Base-by-base conservation (phyloP, 2,888 invertebrate genomes). In the Keiferia lycopersicella region DNA sequence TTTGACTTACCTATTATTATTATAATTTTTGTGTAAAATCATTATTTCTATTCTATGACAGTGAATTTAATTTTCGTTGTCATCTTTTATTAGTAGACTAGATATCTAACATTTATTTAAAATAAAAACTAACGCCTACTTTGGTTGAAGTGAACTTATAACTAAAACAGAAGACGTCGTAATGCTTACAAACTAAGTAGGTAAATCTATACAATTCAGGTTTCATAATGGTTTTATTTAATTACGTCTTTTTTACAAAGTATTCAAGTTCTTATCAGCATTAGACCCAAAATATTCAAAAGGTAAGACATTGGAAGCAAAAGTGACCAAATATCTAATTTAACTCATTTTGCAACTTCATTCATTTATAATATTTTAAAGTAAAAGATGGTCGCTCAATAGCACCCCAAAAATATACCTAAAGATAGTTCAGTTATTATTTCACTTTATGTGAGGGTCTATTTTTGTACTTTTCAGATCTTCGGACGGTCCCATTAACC, bases 381-480 rank as follows among this genome's bases (percentile, higher is more conserved):
- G n/a, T n/a, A n/a, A 26, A 26, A 26, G 26, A 26, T 26, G 26
- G 3, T 26, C 2, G 26, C 26, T 26, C 26, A 4, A 26, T 4
- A 26, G 26, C 26, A 26, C 26, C 26, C 26, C 26, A 26, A 41
- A 41, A 2, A 41, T 14, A 14, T 41, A 6, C 39, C 14, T 60
- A 10, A 11, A 41, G 6, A 60, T n/a, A 45, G 14, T 41, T 26
- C 7, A 20, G 7, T 4, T 6, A 4, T 30, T 57, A 57, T 34
- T 57, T 57, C 26, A 34, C 34, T 26, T 39, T 12, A 20, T 62
- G 41, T 41, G 45, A 57, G 58, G 34, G 48, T 58, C 26, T 59
- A 62, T 74, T 80, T n/a, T 80, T 82, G 83, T 81, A 83, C 83
- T 82, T 78, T 69, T 76, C 75, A 77, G 75, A 79, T 81, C 74